Evolutionary conservation across 2,797 vertebrate species (phyloP), one percentile per base, ranked within the genome.

Genomic region (Erethizon dorsatum): DNA sequence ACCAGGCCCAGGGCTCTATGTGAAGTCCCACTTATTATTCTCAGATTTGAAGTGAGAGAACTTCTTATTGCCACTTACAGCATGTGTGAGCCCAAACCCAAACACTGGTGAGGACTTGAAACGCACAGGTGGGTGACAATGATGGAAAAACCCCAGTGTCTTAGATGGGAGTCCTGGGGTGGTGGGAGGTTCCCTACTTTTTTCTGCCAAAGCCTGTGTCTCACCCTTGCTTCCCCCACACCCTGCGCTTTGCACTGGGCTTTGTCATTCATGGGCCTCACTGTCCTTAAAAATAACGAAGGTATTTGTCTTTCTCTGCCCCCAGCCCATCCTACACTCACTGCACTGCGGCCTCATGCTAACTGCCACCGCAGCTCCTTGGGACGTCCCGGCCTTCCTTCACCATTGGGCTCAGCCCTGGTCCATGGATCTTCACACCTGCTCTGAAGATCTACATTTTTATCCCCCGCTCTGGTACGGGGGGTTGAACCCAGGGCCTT

Each of bases 91-190:
- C 18, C 71, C 83, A 56, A 33, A 24, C 9, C 9, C 63, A 50
- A n/a, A 52, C 73, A 41, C 31, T 4, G 13, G 65, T 0, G 56
- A 31, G 50, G 33, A 67, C 67, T 10, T 78, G 67, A 56, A 41
- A 26, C 1, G 24, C n/a, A 15, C 0, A 1, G 0, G 6, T 65
- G 8, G 28, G 75, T 7, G 17, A 59, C 22, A 1, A 1, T 3
- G 90, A 31, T 4, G 61, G 90, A 82, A 77, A 61, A 4, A 37
- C 45, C 47, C 63, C 45, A 3, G 37, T 9, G 73, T 83, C 41
- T 52, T 17, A 84, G 50, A n/a, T 24, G 24, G 50, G 50, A 37
- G 18, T 33, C 15, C 54, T 45, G 0, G 3, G 37, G 28, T 24
- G n/a, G 45, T 20, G 33, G 10, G n/a, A 77, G 17, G 33, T 12